A percentile compares a stretch with the other conserved stretches of the same genome.
phyloP scores from a whole-genome alignment of 2,113 vertebrate genomes.

The Brachyistius frenatus region DNA sequence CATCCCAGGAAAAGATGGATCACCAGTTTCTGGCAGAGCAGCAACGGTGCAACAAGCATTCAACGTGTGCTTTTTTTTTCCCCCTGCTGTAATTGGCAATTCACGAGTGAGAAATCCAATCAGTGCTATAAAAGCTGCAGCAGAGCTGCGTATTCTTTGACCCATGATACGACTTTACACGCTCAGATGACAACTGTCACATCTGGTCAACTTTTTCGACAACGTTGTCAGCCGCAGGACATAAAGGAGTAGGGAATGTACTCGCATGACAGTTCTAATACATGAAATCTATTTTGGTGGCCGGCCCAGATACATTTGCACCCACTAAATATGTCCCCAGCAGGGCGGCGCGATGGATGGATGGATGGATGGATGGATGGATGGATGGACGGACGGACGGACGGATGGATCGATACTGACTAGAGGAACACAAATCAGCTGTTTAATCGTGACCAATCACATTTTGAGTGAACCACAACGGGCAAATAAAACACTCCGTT shows the following conservation, averaged over 20 bases:
- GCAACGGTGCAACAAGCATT: slow-evolving; percentile 68
- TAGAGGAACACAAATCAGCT: background rate
- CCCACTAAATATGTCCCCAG: background rate
- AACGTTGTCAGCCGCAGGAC: background rate
- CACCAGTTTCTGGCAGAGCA: slow-evolving; percentile 65
- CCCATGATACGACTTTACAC: slow-evolving; percentile 14
- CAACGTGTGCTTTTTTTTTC: slow-evolving; percentile 38
- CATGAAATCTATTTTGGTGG: slow-evolving; percentile 12
- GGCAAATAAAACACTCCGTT: background rate
- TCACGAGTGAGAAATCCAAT: slow-evolving; percentile 54
- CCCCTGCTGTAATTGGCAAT: slow-evolving; percentile 57
- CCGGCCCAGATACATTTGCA: background rate
- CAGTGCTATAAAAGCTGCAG: slow-evolving; percentile 53
- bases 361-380: too few relatives aligned
- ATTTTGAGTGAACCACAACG: slow-evolving; percentile 1
- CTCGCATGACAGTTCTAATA: background rate
- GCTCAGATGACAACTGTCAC: slow-evolving; percentile 30
- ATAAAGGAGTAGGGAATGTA: background rate
- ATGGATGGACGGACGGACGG: background rate
- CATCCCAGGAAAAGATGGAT: slow-evolving; percentile 78
- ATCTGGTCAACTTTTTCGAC: slow-evolving; percentile 23
- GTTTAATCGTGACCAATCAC: background rate
- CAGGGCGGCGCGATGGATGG: background rate
- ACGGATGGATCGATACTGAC: background rate
- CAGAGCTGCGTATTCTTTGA: slow-evolving; percentile 43